phyloP scores from a whole-genome alignment of 2,888 invertebrate genomes.

The Prosopocoilus inquinatus region DNA sequence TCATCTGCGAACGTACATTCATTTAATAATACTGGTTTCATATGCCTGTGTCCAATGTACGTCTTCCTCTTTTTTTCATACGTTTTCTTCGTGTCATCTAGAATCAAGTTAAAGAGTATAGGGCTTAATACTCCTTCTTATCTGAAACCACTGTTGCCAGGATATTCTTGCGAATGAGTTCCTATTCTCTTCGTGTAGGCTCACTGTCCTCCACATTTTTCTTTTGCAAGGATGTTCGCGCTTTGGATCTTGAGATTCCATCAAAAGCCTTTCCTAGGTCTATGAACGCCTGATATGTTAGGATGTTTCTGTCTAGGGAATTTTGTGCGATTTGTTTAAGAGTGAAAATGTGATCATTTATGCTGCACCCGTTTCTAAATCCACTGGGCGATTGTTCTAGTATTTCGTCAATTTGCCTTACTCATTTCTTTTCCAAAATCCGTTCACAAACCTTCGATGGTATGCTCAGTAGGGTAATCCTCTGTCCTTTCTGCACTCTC shows the following conservation, averaged over 20 bases:
- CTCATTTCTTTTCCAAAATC: not conserved
- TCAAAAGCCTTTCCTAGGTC: not conserved
- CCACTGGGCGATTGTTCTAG: not conserved
- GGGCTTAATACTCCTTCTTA: too few relatives aligned
- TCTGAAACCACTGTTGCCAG: too few relatives aligned
- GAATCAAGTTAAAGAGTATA: too few relatives aligned
- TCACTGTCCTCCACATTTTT: not conserved
- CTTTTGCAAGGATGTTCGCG: not conserved
- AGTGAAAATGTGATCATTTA: not conserved
- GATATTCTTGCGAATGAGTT: not conserved
- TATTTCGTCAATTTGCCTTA: too few relatives aligned
- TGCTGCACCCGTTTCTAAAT: not conserved
- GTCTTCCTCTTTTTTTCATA: not conserved
- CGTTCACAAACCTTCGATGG: not conserved
- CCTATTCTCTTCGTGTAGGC: not conserved
- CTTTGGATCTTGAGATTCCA: too few relatives aligned
- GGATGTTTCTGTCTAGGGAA: not conserved
- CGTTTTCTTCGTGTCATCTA: conserved; percentile 1
- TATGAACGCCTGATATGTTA: not conserved
- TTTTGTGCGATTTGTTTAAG: not conserved
- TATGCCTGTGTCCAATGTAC: not conserved
- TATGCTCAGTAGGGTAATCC: not conserved
- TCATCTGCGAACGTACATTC: conserved; percentile 5
- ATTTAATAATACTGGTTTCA: not conserved
- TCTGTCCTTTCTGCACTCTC: not conserved